phyloP scores from a whole-genome alignment of 1,140 invertebrate species.

The Eupristina koningsbergeri region DNA sequence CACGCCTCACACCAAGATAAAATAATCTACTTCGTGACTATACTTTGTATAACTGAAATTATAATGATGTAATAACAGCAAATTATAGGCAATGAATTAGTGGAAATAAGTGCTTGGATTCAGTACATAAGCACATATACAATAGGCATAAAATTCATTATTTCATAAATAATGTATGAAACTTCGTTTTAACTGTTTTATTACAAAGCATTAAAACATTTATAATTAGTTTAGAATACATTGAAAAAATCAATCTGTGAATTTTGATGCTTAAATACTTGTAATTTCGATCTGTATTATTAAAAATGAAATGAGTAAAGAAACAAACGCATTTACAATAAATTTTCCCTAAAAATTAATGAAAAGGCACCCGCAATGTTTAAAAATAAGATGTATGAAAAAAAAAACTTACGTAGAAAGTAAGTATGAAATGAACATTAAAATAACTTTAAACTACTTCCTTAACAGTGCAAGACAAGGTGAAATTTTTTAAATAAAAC shows the following conservation, averaged over 20 bases:
- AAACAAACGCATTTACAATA: no score
- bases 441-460: not conserved
- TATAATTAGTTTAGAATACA: not conserved
- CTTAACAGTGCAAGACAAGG: not conserved
- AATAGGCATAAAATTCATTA: not conserved
- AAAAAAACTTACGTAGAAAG: not conserved
- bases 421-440: not conserved
- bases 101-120: not conserved
- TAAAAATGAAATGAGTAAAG: not conserved
- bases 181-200: no score
- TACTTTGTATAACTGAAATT: slow-evolving; percentile 1
- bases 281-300: not conserved
- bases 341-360: no score
- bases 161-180: no score
- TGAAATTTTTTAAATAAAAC: not conserved
- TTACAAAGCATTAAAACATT: not conserved
- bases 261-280: not conserved
- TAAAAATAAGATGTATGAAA: not conserved
- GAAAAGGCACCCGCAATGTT: not conserved
- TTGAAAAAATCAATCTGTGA: not conserved
- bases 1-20: not conserved
- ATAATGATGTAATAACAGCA: not conserved
- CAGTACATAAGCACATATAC: not conserved
- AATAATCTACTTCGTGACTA: slow-evolving; percentile 15
- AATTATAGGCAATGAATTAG: not conserved